Percentiles rank a stretch among this genome's conserved stretches.
Conservation (phyloP, 23 tunicate genomes). For the Styela plicata region DNA sequence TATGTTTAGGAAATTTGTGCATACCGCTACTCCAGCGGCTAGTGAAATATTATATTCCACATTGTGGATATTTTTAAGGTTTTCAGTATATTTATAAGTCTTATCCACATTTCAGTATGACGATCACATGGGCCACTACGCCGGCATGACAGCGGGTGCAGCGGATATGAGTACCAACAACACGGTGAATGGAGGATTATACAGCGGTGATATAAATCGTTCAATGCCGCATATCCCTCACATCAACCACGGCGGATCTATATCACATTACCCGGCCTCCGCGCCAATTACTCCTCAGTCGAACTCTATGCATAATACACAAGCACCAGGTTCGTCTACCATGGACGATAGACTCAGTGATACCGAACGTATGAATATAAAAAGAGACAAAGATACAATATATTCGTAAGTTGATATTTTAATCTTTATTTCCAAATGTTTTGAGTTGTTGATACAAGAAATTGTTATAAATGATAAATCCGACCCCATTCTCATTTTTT, state of each 20-base stretch:
- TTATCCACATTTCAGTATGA: constrained; percentile 47
- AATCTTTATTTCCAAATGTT: too few species aligned
- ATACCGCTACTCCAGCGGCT: too few species aligned
- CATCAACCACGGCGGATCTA: constrained; percentile 53
- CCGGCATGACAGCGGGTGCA: constrained; percentile 60
- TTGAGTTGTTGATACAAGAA: too few species aligned
- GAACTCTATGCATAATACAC: constrained; percentile 38
- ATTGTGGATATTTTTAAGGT: too few species aligned
- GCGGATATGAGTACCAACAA: constrained; percentile 42
- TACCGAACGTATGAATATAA: constrained; percentile 45
- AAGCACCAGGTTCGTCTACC: constrained; percentile 20
- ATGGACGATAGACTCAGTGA: constrained; percentile 61
- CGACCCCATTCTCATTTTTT: too few species aligned
- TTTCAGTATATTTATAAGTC: constrained; percentile 7
- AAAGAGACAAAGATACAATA: constrained; percentile 73
- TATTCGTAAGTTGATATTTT: constrained; percentile 55
- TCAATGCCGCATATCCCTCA: constrained; percentile 64
- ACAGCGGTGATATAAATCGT: constrained; percentile 80
- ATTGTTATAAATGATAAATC: too few species aligned
- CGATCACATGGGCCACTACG: constrained; percentile 78
- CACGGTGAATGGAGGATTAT: constrained; percentile 61
- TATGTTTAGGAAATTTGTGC: too few species aligned
- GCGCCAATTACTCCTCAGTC: constrained; percentile 35
- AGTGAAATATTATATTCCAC: too few species aligned
- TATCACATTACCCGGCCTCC: constrained; percentile 46